These are phyloP conservation scores for Bovichtus variegatus DNA, from an alignment of 2,797 vertebrate species.

Conservation along the genomic window DNA sequence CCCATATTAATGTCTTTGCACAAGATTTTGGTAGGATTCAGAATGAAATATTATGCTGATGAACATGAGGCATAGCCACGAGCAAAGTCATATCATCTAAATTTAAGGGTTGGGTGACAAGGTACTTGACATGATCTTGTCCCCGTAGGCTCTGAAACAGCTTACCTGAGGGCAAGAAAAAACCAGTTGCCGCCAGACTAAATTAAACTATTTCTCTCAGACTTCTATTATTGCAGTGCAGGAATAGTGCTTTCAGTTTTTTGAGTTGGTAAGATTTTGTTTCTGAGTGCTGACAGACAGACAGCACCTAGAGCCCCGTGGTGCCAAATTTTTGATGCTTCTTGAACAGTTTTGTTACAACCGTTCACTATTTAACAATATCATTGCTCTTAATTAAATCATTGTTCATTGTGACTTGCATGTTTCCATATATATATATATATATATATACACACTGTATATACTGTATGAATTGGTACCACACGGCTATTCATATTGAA, in stretches of 20 bases:
- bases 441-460: no score
- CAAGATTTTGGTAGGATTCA: constrained; percentile 25
- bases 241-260: constrained; percentile 23
- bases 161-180: constrained; percentile 66
- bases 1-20: constrained; percentile 21
- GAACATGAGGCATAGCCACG: constrained; percentile 54
- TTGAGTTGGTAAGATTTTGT: constrained; percentile 33
- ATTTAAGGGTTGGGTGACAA: constrained; percentile 61
- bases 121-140: constrained; percentile 70
- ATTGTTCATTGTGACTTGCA: not conserved
- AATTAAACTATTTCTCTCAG: constrained; percentile 55
- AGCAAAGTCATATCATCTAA: constrained; percentile 67
- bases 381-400: constrained; percentile 35
- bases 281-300: constrained; percentile 37
- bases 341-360: constrained; percentile 3
- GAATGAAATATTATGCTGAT: constrained; percentile 63
- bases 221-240: constrained; percentile 19
- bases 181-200: constrained; percentile 43
- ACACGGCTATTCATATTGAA: no score
- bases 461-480: no score
- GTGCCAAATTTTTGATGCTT: constrained; percentile 12
- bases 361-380: constrained; percentile 19
- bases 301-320: constrained; percentile 19
- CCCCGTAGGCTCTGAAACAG: constrained; percentile 61
- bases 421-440: not conserved